Percentiles rank a stretch among this genome's conserved stretches.
Conservation (phyloP, 2,888 invertebrate species). For the Acanthococcus lagerstroemiae region DNA sequence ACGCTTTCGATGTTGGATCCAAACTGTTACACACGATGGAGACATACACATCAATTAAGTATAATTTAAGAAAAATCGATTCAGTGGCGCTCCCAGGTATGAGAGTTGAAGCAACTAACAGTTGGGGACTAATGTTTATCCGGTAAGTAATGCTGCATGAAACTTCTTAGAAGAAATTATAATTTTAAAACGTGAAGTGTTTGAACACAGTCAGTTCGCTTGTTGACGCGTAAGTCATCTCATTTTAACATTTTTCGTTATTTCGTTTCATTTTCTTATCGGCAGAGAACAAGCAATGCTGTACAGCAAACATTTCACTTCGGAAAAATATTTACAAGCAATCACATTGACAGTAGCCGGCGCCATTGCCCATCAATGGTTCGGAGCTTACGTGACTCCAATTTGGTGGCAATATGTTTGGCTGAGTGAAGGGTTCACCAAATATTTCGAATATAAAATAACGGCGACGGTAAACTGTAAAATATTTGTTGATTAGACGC, state of each 20-base stretch:
- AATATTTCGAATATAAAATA: conserved; percentile 32
- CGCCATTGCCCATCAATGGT: conserved; percentile 95
- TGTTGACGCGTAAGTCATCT: too few relatives aligned
- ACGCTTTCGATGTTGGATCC: conserved; percentile 43
- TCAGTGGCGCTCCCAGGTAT: conserved; percentile 91
- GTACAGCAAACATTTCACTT: background rate
- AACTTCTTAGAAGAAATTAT: too few relatives aligned
- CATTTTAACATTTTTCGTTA: too few relatives aligned
- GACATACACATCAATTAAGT: conserved; percentile 50
- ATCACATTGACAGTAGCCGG: conserved; percentile 80
- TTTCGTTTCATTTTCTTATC: too few relatives aligned
- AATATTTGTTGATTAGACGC: too few relatives aligned
- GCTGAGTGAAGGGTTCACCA: conserved; percentile 34
- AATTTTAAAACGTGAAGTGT: too few relatives aligned
- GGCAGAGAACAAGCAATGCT: background rate
- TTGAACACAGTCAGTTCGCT: too few relatives aligned
- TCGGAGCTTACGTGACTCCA: conserved; percentile 83
- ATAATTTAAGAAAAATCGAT: conserved; percentile 64
- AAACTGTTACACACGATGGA: conserved; percentile 50
- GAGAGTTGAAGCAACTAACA: conserved; percentile 77
- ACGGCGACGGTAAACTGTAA: conserved; percentile 32
- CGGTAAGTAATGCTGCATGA: too few relatives aligned
- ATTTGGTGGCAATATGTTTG: conserved; percentile 33
- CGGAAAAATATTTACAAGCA: conserved; percentile 44
- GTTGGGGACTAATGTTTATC: conserved; percentile 52